Evolutionary conservation across 2,797 vertebrate genomes (phyloP).

Genomic region (Neomorphus geoffroyi): DNA sequence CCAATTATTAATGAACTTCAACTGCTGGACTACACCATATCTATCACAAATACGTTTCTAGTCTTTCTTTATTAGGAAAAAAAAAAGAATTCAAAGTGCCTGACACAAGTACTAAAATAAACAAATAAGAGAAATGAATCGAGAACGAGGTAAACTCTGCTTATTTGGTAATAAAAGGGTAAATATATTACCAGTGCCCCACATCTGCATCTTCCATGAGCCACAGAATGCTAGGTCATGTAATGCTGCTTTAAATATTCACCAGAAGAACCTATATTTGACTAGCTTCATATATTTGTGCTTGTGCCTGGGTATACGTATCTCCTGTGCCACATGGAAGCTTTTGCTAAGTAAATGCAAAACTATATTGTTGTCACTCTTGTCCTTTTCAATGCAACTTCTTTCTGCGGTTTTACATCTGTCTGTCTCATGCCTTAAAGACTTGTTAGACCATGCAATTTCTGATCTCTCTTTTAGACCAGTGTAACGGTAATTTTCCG

Average conservation of each 20-base stretch:
- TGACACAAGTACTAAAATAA: conserved; percentile 51
- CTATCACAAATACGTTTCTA: conserved; percentile 89
- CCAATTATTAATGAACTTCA: conserved; percentile 99
- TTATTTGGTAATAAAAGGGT: background rate
- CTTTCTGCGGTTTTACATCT: background rate
- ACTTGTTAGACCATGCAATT: background rate
- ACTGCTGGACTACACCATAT: conserved; percentile 89
- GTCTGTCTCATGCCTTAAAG: background rate
- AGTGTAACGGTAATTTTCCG: background rate
- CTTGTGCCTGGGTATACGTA: background rate
- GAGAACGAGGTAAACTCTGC: background rate
- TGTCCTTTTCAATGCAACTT: background rate
- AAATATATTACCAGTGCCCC: background rate
- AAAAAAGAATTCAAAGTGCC: conserved; percentile 75
- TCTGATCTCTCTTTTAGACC: background rate
- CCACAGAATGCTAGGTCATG: background rate
- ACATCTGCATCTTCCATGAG: background rate
- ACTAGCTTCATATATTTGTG: background rate
- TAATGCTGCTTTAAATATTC: background rate
- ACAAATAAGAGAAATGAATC: background rate
- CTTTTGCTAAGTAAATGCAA: background rate
- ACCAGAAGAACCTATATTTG: background rate
- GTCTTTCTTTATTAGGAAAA: conserved; percentile 88
- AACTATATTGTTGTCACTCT: background rate
- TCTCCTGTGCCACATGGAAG: background rate